These are phyloP conservation scores for Poecile montanus DNA, from an alignment of 2,797 vertebrate genomes.

Conservation along the genomic window DNA sequence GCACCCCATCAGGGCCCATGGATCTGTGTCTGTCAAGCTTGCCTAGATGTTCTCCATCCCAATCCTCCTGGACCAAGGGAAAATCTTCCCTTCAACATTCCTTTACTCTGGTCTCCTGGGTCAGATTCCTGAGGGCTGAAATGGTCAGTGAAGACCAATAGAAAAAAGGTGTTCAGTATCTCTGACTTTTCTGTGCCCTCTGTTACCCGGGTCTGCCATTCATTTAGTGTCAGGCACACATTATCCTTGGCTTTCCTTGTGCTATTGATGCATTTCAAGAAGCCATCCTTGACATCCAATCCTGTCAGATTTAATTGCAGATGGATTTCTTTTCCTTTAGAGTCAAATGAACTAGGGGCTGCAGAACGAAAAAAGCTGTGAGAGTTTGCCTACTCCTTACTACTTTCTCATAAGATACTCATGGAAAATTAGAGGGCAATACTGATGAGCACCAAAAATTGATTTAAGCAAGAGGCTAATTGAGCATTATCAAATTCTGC, in stretches of 20 bases:
- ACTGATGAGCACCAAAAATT: constrained; percentile 22
- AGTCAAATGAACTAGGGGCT: not conserved
- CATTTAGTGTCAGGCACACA: not conserved
- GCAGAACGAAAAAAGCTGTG: not conserved
- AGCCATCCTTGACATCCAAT: not conserved
- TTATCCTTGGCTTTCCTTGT: not conserved
- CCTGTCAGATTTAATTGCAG: not conserved
- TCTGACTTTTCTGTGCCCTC: not conserved
- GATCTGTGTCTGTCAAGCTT: not conserved
- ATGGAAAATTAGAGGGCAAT: constrained; percentile 15
- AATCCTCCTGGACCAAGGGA: not conserved
- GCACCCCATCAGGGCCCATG: not conserved
- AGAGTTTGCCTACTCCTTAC: not conserved
- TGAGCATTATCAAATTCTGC: constrained; percentile 41
- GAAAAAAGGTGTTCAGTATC: not conserved
- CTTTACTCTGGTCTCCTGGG: not conserved
- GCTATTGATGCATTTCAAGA: not conserved
- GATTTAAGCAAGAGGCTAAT: constrained; percentile 31
- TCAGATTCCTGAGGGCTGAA: not conserved
- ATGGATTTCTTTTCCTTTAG: not conserved
- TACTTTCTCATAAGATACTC: not conserved
- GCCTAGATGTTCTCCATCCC: not conserved
- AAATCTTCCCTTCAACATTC: not conserved
- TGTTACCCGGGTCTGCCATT: not conserved
- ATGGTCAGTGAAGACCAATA: not conserved